Conservation (phyloP, 2,888 invertebrate genomes). For the Drosophila niveifrons region DNA sequence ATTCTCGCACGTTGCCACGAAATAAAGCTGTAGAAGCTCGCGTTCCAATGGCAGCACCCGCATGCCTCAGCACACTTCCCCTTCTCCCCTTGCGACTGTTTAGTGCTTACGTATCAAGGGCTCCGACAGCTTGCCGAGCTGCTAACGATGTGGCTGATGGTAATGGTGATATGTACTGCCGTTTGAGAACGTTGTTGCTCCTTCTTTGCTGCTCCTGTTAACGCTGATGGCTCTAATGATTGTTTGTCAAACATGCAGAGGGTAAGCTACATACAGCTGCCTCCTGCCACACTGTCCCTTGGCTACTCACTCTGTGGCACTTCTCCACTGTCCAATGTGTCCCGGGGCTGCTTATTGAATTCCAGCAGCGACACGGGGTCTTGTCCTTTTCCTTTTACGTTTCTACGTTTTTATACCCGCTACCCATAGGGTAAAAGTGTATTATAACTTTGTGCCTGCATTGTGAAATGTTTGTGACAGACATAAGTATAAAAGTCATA, state of each 20-base stretch:
- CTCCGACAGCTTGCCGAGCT: conserved; percentile 46
- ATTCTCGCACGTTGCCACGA: conserved; percentile 21
- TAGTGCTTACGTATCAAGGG: conserved; percentile 20
- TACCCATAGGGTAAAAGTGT: too few species aligned
- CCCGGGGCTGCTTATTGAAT: conserved; percentile 69
- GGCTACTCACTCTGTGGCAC: conserved; percentile 10
- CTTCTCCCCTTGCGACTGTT: background rate
- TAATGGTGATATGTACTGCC: conserved; percentile 49
- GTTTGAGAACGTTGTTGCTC: conserved; percentile 31
- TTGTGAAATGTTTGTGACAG: too few species aligned
- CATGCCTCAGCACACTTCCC: background rate
- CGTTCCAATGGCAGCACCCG: conserved; percentile 8
- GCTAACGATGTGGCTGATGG: conserved; percentile 68
- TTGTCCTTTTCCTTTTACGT: conserved; percentile 34
- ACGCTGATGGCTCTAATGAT: conserved; percentile 74
- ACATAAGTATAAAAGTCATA: too few species aligned
- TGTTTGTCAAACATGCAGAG: conserved; percentile 72
- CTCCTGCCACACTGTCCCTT: conserved; percentile 21
- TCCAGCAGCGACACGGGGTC: conserved; percentile 51
- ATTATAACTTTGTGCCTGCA: too few species aligned
- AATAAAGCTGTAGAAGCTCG: conserved; percentile 33
- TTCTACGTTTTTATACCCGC: too few species aligned
- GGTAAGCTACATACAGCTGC: conserved; percentile 21
- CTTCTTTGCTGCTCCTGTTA: conserved; percentile 28
- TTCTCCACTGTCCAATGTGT: conserved; percentile 1